Evolutionary conservation across 2,113 vertebrate species (phyloP), one percentile per base, ranked within the genome.

Genomic region (Cynocephalus volans): DNA sequence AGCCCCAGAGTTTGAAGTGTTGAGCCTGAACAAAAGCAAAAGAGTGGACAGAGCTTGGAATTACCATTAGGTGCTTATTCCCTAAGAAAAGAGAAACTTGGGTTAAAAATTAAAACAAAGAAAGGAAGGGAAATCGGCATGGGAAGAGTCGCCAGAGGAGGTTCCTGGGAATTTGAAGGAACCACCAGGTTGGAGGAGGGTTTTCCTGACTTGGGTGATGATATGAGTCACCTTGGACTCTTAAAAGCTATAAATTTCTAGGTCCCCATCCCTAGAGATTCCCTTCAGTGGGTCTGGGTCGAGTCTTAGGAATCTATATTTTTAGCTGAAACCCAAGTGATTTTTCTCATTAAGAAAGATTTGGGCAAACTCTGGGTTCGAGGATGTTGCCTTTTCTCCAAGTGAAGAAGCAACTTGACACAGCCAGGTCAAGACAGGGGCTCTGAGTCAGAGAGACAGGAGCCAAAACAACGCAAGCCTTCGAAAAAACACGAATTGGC

Each of bases 401-500:
- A 48, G 36, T 28, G 33, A 81, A 80, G 73, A 45, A 87, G 26
- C 6, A 36, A 3, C 70, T 52, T 56, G 48, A 65, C 52, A 36
- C 58, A 48, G 14, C 28, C 33, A 23, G 36, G 67, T 31, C 36
- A 21, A 90, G 79, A 31, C 52, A 76, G 65, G 45, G 52, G 28
- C 17, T 48, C 31, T 52, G 58, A 2, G 31, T 41, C 48, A 36
- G 50, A 83, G 73, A 31, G 54, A 26, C 28, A 54, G 17, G 64
- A 89, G 76, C 3, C n/a, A n/a, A 75, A 73, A 52, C 19, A 72
- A 52, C 13, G 14, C 0, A 10, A 67, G 31, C 12, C 23, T 86
- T 90, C 8, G 97, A 96, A 90, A 95, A 97, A 95, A 87, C 45
- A 77, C 84, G 91, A 93, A 93, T 88, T 97, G 97, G 96, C 97